phyloP scores from a whole-genome alignment of 2,113 vertebrate species.

The Lepus americanus region DNA sequence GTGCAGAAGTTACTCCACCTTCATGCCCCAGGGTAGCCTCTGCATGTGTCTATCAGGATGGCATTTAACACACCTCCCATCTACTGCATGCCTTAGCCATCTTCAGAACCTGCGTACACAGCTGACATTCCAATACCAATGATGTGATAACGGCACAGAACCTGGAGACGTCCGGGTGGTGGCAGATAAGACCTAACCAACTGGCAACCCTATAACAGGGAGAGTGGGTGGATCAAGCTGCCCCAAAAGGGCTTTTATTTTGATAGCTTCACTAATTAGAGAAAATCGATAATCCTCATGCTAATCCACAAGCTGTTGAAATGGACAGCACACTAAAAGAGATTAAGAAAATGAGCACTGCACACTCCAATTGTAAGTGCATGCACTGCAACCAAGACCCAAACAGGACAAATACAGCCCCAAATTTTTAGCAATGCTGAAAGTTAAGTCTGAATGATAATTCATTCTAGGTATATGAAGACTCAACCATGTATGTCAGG shows the following conservation, averaged over 20 bases:
- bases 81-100: background rate
- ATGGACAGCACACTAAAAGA: slow-evolving; percentile 73
- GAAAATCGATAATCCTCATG: slow-evolving; percentile 74
- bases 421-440: slow-evolving; percentile 76
- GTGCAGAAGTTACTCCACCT: background rate
- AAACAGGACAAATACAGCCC: slow-evolving; percentile 46
- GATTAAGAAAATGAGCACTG: slow-evolving; percentile 82
- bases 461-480: slow-evolving; percentile 66
- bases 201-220: background rate
- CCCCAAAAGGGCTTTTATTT: slow-evolving; percentile 22
- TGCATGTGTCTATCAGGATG: background rate
- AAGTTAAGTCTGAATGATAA: slow-evolving; percentile 70
- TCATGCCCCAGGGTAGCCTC: too few species aligned
- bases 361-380: background rate
- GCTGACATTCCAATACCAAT: background rate
- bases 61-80: background rate
- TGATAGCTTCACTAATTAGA: slow-evolving; percentile 49
- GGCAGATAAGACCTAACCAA: background rate
- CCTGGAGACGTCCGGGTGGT: slow-evolving; percentile 33
- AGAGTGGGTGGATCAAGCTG: background rate
- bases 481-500: background rate
- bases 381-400: background rate
- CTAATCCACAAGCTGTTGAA: slow-evolving; percentile 81
- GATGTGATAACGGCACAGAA: background rate
- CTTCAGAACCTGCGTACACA: background rate